phyloP scores from a whole-genome alignment of 1,140 invertebrate species.

The Agrypnia vestita region DNA sequence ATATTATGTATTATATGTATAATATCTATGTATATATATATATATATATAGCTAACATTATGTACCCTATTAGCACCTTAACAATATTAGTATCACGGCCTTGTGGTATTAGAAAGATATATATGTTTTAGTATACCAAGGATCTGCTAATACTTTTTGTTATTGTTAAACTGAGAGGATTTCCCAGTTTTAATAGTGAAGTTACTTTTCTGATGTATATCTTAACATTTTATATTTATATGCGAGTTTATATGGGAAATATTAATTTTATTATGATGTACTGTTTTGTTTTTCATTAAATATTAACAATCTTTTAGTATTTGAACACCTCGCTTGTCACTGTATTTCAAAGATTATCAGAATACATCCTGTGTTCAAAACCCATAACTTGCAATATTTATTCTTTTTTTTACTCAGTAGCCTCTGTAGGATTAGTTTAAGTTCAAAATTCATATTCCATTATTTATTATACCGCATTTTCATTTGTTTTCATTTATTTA shows the following conservation, averaged over 20 bases:
- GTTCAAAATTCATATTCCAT: conserved; percentile 49
- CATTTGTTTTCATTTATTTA: conserved; percentile 35
- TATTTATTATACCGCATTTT: conserved; percentile 48
- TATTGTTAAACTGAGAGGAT: conserved; percentile 12
- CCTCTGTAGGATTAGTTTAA: conserved; percentile 33
- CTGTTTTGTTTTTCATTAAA: conserved; percentile 11
- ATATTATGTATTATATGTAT: too few species aligned
- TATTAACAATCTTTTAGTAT: neutral
- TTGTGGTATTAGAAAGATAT: neutral
- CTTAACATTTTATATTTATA: neutral
- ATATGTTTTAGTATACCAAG: neutral
- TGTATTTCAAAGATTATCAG: neutral
- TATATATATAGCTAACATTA: conserved; percentile 20
- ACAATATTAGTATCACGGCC: conserved; percentile 13
- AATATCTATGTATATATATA: too few species aligned
- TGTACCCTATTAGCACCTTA: conserved; percentile 35
- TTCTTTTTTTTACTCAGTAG: neutral
- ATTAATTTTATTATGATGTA: conserved; percentile 5
- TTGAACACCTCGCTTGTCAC: conserved; percentile 9
- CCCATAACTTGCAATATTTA: conserved; percentile 5
- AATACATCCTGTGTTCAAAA: neutral
- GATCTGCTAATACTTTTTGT: conserved; percentile 15
- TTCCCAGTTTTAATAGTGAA: neutral
- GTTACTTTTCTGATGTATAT: conserved; percentile 3
- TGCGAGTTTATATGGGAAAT: conserved; percentile 9